Percentiles rank a stretch among this genome's conserved stretches.
Evolutionary conservation across 2,888 invertebrate genomes (phyloP).

Genomic region (Prosapia bicincta): DNA sequence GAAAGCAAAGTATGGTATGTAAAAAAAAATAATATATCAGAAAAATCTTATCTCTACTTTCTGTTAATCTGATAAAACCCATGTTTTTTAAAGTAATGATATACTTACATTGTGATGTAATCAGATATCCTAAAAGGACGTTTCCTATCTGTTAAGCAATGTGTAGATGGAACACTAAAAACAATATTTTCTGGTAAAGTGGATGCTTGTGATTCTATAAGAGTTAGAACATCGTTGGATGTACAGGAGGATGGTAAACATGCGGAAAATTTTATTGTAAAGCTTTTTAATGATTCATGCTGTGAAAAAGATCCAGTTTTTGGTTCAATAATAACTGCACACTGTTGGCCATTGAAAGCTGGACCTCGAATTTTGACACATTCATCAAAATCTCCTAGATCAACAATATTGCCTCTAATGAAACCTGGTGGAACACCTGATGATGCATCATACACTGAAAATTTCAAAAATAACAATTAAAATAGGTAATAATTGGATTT

Average conservation of each 20-base stretch:
- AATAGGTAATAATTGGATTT: too few relatives aligned
- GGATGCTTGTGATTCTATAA: background rate
- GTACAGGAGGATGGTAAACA: background rate
- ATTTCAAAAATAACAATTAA: too few relatives aligned
- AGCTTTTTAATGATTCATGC: background rate
- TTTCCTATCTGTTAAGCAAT: background rate
- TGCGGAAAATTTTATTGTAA: background rate
- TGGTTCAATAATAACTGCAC: background rate
- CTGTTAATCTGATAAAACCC: too few relatives aligned
- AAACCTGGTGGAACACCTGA: background rate
- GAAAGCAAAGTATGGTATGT: too few relatives aligned
- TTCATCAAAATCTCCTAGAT: background rate
- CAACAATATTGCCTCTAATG: background rate
- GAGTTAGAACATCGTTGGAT: background rate
- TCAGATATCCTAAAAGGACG: background rate
- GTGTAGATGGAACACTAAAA: background rate
- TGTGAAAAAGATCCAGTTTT: background rate
- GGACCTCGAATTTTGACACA: background rate
- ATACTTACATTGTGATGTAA: background rate
- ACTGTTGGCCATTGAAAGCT: background rate
- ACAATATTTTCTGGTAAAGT: background rate
- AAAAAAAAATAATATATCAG: too few relatives aligned
- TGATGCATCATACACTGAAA: background rate
- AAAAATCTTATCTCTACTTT: too few relatives aligned
- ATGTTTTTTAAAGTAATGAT: too few relatives aligned